These are phyloP conservation scores for Drosophila miranda DNA, from an alignment of 1,140 invertebrate genomes.

Conservation along the genomic window DNA sequence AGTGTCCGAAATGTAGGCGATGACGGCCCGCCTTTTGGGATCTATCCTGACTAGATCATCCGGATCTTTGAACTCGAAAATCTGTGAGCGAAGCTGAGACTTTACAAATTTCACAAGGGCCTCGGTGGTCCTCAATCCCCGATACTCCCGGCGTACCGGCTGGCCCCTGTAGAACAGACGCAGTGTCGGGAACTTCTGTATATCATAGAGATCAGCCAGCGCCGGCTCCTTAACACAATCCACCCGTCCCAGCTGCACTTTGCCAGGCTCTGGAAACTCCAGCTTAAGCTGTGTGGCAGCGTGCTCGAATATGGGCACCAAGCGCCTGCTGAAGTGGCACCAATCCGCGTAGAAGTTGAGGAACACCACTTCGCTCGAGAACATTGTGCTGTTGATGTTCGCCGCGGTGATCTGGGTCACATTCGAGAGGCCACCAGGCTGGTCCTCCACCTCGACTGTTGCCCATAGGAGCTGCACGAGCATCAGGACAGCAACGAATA, in stretches of 20 bases:
- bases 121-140: constrained; percentile 40
- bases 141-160: constrained; percentile 42
- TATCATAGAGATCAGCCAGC: constrained; percentile 25
- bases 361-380: constrained; percentile 43
- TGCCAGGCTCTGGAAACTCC: constrained; percentile 3
- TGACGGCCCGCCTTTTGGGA: constrained; percentile 31
- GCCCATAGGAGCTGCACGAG: constrained; percentile 4
- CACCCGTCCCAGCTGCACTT: constrained; percentile 46
- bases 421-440: not conserved
- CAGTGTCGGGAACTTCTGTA: constrained; percentile 57
- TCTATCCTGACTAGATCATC: constrained; percentile 32
- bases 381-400: constrained; percentile 43
- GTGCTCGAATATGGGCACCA: constrained; percentile 49
- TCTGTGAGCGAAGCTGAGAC: constrained; percentile 20
- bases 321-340: constrained; percentile 44
- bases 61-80: constrained; percentile 16
- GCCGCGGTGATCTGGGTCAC: constrained; percentile 32
- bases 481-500: constrained; percentile 3
- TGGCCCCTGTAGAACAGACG: constrained; percentile 37
- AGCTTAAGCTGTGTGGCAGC: constrained; percentile 30
- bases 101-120: constrained; percentile 43
- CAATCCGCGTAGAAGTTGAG: constrained; percentile 66
- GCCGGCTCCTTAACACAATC: constrained; percentile 36
- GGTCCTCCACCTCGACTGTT: too few species aligned
- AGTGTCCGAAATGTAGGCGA: constrained; percentile 36